phyloP scores from a whole-genome alignment of 2,888 invertebrate genomes.

The Heliothis peltigera region DNA sequence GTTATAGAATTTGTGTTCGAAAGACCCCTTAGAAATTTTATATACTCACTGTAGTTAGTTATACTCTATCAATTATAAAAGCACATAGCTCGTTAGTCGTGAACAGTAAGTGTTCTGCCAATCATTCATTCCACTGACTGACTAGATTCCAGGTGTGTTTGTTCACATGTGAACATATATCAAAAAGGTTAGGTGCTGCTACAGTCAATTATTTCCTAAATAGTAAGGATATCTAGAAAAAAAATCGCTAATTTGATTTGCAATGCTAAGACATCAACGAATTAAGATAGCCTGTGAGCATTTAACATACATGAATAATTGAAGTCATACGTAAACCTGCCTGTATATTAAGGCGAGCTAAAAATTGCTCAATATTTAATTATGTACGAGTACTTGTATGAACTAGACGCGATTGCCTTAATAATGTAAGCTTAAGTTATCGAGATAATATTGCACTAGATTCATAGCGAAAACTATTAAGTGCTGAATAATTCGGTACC shows the following conservation, averaged over 20 bases:
- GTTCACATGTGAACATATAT: conserved; percentile 13
- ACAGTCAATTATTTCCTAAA: background rate
- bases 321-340: conserved; percentile 5
- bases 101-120: conserved; percentile 27
- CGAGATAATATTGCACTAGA: background rate
- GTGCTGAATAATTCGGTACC: conserved; percentile 32
- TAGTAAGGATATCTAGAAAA: background rate
- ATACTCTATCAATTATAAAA: conserved; percentile 13
- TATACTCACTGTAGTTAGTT: no score
- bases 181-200: background rate
- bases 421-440: conserved; percentile 4
- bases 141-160: conserved; percentile 10
- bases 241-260: background rate
- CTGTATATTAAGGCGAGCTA: background rate
- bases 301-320: conserved; percentile 30
- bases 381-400: conserved; percentile 2
- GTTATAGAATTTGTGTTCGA: background rate
- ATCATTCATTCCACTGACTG: conserved; percentile 25
- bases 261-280: no score
- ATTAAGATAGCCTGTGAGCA: background rate
- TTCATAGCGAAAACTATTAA: background rate
- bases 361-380: conserved; percentile 34
- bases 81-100: conserved; percentile 1
- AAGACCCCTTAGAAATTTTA: background rate
- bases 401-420: background rate